Percentiles rank a stretch among this genome's conserved stretches.
Conservation (phyloP, 1,140 invertebrate genomes). For the Brachionus sp. region DNA sequence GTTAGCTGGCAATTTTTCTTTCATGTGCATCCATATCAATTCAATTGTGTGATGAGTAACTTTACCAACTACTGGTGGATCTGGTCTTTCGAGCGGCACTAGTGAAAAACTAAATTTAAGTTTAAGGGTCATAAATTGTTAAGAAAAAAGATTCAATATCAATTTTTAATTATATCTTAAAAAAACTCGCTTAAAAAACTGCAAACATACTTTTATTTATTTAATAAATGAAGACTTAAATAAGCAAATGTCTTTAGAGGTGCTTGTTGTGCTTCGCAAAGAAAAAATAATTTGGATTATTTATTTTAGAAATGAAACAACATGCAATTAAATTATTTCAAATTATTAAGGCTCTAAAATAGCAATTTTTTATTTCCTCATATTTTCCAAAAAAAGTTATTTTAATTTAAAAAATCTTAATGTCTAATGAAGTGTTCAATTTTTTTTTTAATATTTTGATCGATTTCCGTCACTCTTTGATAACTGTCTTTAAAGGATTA, state of each 20-base stretch:
- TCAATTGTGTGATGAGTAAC: slow-evolving; percentile 54
- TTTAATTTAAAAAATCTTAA: neutral
- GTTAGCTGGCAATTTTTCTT: slow-evolving; percentile 45
- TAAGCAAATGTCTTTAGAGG: neutral
- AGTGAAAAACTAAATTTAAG: neutral
- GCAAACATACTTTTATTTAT: neutral
- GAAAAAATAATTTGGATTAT: neutral
- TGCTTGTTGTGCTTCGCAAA: neutral
- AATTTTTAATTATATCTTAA: neutral
- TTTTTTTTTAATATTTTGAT: neutral
- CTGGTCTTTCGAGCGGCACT: slow-evolving; percentile 48
- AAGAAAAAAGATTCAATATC: neutral
- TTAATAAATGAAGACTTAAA: neutral
- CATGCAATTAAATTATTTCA: slow-evolving; percentile 13
- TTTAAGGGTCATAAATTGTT: neutral
- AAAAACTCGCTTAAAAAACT: neutral
- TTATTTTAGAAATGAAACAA: neutral
- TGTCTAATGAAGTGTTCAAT: neutral
- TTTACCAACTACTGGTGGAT: slow-evolving; percentile 53
- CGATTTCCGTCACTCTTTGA: neutral
- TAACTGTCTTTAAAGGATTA: neutral
- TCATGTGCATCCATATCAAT: slow-evolving; percentile 52
- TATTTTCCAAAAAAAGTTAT: neutral
- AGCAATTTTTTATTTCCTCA: slow-evolving; percentile 9
- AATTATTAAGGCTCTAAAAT: neutral